Evolutionary conservation across 2,888 invertebrate genomes (phyloP).

Genomic region (Drosophila sordidapex): DNA sequence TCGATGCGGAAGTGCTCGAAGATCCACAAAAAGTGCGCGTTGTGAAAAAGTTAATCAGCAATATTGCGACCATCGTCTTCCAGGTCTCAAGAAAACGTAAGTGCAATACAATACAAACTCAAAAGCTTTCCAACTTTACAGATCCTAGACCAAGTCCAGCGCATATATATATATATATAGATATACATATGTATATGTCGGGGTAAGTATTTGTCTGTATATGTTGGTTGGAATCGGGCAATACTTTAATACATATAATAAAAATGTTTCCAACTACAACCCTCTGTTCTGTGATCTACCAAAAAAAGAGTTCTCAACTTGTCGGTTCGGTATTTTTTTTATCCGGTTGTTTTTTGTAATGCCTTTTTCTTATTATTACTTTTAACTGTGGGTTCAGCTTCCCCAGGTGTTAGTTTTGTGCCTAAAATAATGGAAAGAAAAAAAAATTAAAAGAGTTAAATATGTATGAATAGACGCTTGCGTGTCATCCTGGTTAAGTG

Average conservation of each 20-base stretch:
- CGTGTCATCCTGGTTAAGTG: conserved; percentile 31
- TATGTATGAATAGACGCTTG: neutral
- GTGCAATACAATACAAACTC: conserved; percentile 29
- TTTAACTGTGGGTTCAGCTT: conserved; percentile 7
- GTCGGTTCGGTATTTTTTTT: neutral
- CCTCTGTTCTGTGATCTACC: neutral
- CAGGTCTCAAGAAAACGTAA: conserved; percentile 87
- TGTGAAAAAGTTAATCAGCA: conserved; percentile 90
- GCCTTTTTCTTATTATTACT: neutral
- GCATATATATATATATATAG: neutral
- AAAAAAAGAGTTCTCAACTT: neutral
- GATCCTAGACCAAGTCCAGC: neutral
- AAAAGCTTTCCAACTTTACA: conserved; percentile 23
- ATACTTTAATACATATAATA: conserved; percentile 27
- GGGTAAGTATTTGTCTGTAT: conserved; percentile 28
- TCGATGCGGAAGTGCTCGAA: conserved; percentile 89
- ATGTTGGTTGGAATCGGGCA: neutral
- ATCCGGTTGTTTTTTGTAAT: neutral
- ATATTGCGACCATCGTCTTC: conserved; percentile 91
- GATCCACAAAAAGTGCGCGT: conserved; percentile 88
- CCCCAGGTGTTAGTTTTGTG: conserved; percentile 44
- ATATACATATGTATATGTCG: neutral
- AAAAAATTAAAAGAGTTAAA: neutral
- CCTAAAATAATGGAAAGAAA: neutral
- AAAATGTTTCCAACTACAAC: neutral